Evolutionary conservation across 2,113 vertebrate species (phyloP), one percentile per base, ranked within the genome.

Genomic region (Nycticorax nycticorax): DNA sequence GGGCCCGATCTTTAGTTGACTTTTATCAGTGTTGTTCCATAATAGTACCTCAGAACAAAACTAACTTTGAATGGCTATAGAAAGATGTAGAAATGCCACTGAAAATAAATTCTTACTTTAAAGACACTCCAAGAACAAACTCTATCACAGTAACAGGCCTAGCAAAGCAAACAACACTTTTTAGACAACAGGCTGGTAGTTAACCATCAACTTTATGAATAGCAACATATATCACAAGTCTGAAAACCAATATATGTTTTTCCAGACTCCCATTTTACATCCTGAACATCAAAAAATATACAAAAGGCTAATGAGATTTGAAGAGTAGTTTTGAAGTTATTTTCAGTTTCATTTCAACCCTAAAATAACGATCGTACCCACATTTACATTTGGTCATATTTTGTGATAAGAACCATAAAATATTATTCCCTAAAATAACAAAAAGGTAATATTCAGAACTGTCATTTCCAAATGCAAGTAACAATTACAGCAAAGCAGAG

Each of bases 81-180:
- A 73, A 57, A 14, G 12, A 55, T 50, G 20, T 16, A 74, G 55
- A 92, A 94, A 69, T 14, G 9, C 9, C 45, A 57, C 27, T 24
- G 45, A 64, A 93, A 79, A 74, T 14, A 83, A 64, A 12, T 32
- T 32, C 27, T 79, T 55, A 32, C 12, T 63, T 57, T 33, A 18
- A 78, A 85, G 52, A 41, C 5, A 32, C 12, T 82, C 14, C 26
- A 75, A 78, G 63, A 92, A 21, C 26, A 67, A 48, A 63, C 13
- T 32, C 15, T n/a, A 55, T 0, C 0, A 32, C 26, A 50, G 22
- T 35, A 41, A 71, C 7, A 66, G 30, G 5, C 32, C 28, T 1
- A 63, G 26, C 14, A 89, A 90, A 47, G 52, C 15, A 92, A 81
- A 47, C 10, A 75, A 8, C 4, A 17, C 1, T 28, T 73, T 73